phyloP scores from a whole-genome alignment of 2,888 invertebrate species.

The Charanyca ferruginea region DNA sequence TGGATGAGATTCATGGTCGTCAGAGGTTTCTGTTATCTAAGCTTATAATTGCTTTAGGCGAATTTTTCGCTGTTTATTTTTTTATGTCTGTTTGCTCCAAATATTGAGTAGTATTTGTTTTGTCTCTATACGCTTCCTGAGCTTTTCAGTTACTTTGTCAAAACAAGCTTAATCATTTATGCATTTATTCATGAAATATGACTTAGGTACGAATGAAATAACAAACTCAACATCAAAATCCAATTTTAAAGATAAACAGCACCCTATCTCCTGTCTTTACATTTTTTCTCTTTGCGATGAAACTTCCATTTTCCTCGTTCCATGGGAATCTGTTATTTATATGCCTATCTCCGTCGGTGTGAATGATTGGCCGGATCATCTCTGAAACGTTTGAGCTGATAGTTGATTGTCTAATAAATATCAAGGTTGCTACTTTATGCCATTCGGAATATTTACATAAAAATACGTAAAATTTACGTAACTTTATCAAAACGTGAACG shows the following conservation, averaged over 20 bases:
- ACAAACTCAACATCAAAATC: background rate
- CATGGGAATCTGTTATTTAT: slow-evolving; percentile 29
- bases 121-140: background rate
- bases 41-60: background rate
- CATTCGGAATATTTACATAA: background rate
- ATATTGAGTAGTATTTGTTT: background rate
- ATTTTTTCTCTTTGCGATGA: background rate
- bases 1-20: background rate
- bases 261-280: background rate
- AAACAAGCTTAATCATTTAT: background rate
- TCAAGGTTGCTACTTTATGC: slow-evolving; percentile 19
- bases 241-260: slow-evolving; percentile 4
- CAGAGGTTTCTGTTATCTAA: background rate
- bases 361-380: slow-evolving; percentile 31
- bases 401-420: slow-evolving; percentile 33
- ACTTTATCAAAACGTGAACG: background rate
- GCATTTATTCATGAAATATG: background rate
- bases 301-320: slow-evolving; percentile 13
- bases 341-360: slow-evolving; percentile 16
- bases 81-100: background rate
- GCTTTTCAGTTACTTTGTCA: background rate
- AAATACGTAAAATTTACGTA: slow-evolving; percentile 1
- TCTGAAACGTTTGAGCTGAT: slow-evolving; percentile 9
- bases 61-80: background rate
- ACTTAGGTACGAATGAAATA: background rate